These are phyloP conservation scores for Teleiodes luculella DNA, from an alignment of 2,888 invertebrate species.

Conservation along the genomic window DNA sequence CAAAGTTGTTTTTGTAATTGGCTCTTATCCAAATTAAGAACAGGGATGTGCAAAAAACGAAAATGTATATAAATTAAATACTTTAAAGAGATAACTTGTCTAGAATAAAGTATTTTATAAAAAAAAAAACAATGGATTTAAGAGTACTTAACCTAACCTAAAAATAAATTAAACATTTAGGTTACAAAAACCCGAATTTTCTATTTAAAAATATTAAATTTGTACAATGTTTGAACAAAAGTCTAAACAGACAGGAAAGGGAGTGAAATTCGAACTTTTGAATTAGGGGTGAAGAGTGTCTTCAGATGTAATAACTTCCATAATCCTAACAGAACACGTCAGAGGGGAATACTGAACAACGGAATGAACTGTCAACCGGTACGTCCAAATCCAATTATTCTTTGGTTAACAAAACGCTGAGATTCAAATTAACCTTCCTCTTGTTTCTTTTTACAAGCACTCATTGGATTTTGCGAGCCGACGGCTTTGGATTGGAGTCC, in stretches of 20 bases:
- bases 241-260: too few species aligned
- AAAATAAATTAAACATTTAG: too few species aligned
- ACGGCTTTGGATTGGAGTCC: slow-evolving; percentile 32
- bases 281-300: slow-evolving; percentile 22
- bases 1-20: slow-evolving; percentile 61
- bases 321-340: slow-evolving; percentile 69
- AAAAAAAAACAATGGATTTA: too few species aligned
- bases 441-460: slow-evolving; percentile 55
- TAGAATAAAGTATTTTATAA: too few species aligned
- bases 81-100: too few species aligned
- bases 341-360: slow-evolving; percentile 42
- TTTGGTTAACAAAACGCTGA: slow-evolving; percentile 60
- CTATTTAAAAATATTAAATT: too few species aligned
- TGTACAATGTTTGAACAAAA: too few species aligned
- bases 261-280: not conserved
- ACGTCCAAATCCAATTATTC: slow-evolving; percentile 74
- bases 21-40: slow-evolving; percentile 63
- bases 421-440: slow-evolving; percentile 68
- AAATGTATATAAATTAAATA: not conserved
- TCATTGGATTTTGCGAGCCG: slow-evolving; percentile 42
- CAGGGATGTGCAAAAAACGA: slow-evolving; percentile 21
- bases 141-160: too few species aligned
- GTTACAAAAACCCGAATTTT: too few species aligned
- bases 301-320: slow-evolving; percentile 67
- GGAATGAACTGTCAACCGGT: slow-evolving; percentile 74